phyloP scores from a whole-genome alignment of 2,113 vertebrate genomes.

The Sakesphorus luctuosus region DNA sequence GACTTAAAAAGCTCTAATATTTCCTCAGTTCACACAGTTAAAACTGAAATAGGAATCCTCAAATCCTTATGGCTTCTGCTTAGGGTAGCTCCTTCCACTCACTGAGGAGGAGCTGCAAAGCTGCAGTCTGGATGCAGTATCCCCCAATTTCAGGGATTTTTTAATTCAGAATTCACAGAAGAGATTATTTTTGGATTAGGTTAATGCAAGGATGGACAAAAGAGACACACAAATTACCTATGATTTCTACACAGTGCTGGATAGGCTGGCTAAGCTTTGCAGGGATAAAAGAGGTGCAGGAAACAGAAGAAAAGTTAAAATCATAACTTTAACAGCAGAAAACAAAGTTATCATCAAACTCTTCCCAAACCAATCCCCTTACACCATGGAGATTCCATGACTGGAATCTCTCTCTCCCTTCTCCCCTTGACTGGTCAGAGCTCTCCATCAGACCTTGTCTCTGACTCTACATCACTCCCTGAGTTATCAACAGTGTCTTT shows the following conservation, averaged over 20 bases:
- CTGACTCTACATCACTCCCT: rapidly evolving
- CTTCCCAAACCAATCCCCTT: neutral
- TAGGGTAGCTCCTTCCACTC: neutral
- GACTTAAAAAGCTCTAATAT: neutral
- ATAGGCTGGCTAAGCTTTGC: neutral
- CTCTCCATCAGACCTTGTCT: rapidly evolving
- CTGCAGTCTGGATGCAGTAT: neutral
- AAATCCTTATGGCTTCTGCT: neutral
- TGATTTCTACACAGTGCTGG: neutral
- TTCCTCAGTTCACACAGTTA: neutral
- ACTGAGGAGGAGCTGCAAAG: neutral
- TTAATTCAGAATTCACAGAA: neutral
- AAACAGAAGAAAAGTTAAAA: neutral
- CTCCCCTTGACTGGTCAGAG: neutral
- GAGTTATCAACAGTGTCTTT: rapidly evolving
- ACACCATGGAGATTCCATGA: rapidly evolving
- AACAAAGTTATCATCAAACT: neutral
- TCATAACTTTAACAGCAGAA: neutral
- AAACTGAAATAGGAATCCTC: neutral
- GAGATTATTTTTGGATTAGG: neutral
- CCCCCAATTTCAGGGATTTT: neutral
- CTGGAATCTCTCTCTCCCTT: neutral
- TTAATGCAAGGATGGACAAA: neutral
- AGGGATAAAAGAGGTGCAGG: neutral
- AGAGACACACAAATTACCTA: neutral